Base-by-base conservation (phyloP, 2,113 vertebrate species). In the Eptesicus fuscus region DNA sequence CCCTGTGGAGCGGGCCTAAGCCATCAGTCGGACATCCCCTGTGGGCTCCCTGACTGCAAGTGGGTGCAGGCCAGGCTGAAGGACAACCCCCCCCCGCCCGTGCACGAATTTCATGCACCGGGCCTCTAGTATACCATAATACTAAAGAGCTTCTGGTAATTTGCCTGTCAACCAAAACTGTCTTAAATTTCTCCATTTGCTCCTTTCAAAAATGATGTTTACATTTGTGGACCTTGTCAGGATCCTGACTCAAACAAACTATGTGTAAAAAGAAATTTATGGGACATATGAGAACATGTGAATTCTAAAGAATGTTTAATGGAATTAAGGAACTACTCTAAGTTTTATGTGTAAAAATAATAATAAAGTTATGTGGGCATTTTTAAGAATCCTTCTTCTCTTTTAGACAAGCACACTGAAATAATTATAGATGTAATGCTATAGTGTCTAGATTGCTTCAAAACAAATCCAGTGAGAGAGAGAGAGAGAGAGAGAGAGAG, bases 331-430 rank as follows among this genome's bases (percentile, higher is more conserved):
- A 86, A 37, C 28, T 77, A 47, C 70, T 59, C 16, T 79, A 30
- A 85, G 12, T 95, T 88, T 95, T 84, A 88, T 18, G 35, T 83
- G 22, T 79, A 70, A 71, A 93, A 87, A 77, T 91, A 30, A 73
- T 40, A 83, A 56, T 70, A 51, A 25, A 65, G n/a, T 74, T 85
- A 90, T 44, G 20, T 59, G 16, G 4, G 1, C 7, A 11, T 78
- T 82, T 65, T 67, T 61, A 8, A 67, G 18, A 51, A 13, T 37
- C 30, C 13, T 83, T 84, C 25, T 70, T 28, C 40, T 74, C n/a
- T 85, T 88, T 78, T n/a, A 73, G 53, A 83, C n/a, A 85, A 17
- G 1, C 7, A 56, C 17, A 28, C 1, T 78, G 61, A 90, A 88
- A 70, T 92, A 63, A 88, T 78, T 85, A 51, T 32, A 69, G 3